Base-by-base conservation (phyloP, 2,113 vertebrate genomes). In the Channa maculata region DNA sequence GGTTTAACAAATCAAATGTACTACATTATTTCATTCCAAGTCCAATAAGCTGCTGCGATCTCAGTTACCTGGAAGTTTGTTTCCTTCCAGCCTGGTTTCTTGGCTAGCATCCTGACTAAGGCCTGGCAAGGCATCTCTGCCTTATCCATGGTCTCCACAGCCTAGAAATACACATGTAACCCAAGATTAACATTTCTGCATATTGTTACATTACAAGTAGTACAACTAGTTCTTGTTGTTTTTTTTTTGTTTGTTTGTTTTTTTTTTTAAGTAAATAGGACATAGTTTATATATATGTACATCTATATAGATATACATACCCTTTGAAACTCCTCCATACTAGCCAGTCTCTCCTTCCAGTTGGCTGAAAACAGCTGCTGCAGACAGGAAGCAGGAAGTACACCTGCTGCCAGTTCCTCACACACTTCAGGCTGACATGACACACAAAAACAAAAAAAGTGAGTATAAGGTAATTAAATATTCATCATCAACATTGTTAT, bases 51-150 rank as follows among this genome's bases (percentile, higher is more conserved):
- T 50, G 12, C 13, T 37, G 6, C 1, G 34, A 8, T 6, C 11
- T 41, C 2, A 14, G 0, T 74, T 95, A 99, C 98, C 97, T 99
- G 98, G 92, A 99, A 99, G 90, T 99, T 99, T 10, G 97, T 99
- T 93, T 99, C 98, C 83, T 99, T 99, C 96, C 96, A 99, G 44
- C 98, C 98, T 65, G 98, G 98, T 89, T 99, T 99, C 92, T 98
- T 99, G 49, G 98, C 97, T 85, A 99, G 86, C 97, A 99, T 99
- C 82, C 92, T 95, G 78, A 99, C 97, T 51, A 99, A 92, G 38
- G 98, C 97, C 88, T 99, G 98, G 79, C 98, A 99, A 43, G 98
- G 98, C 95, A 99, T 97, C 70, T 92, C 94, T 48, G 63, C 86
- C 86, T 90, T 95, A 53, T 97, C 96, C 96, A 98, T 97, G 38